Base-by-base conservation (phyloP, 92 coral and sea anemone species). In the Porites lobata region DNA sequence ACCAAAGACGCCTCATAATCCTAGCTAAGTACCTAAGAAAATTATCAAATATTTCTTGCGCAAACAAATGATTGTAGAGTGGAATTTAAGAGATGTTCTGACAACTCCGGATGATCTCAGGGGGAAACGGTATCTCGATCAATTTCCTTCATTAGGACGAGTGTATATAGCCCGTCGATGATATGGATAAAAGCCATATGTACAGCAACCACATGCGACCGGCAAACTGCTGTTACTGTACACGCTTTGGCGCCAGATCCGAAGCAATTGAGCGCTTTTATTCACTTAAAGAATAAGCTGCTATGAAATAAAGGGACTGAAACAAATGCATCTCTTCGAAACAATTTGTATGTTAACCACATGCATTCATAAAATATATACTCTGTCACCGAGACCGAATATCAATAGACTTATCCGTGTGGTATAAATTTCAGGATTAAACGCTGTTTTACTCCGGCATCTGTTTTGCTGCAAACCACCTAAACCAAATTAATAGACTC, bases 391-490 rank as follows among this genome's bases (percentile, higher is more conserved):
- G 82, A 87, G 91, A 75, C 78, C 75, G 81, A 72, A 79, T 92
- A 93, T 94, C 93, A 95, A 74, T 86, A 86, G 63, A 86, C 81
- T 89, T 93, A 87, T 92, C 92, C 81, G 79, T 86, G 87, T 57
- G 90, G 98, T 95, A 92, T 95, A 72, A 75, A 77, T 93, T 95
- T 91, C 95, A 93, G 86, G 98, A 91, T 94, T 92, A 93, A 93
- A 76, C 95, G 85, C 65, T 84, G 89, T 89, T 89, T 91, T 89
- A 67, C 86, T 85, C 90, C 98, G 32, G 32, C 32, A 86, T 91
- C 91, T 95, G 94, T 95, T 70, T 91, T 63, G 77, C 85, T 82
- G 78, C 83, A 78, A 93, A 88, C 91, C 89, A 78, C 92, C 87
- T 78, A 87, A 86, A 93, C 89, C 94, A 95, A 93, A 93, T 93